Percentiles rank a stretch among this genome's conserved stretches.
Conservation (phyloP, 2,888 invertebrate species). For the Xestobium rufovillosum region DNA sequence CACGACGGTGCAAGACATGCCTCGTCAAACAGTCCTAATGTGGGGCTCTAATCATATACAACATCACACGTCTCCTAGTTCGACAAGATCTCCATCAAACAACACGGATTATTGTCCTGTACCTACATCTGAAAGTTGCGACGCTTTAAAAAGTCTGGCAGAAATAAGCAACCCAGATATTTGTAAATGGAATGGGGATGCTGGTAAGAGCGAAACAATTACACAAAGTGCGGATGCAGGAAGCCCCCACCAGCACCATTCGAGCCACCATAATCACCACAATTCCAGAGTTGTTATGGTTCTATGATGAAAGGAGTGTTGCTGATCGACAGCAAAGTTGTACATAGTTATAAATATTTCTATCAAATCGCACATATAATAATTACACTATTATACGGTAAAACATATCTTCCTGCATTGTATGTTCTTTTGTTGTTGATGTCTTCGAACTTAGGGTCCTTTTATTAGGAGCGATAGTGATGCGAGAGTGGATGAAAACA, state of each 20-base stretch:
- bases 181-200: conserved; percentile 39
- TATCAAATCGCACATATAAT: conserved; percentile 31
- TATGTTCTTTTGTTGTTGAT: conserved; percentile 36
- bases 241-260: conserved; percentile 40
- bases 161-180: conserved; percentile 39
- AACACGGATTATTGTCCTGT: conserved; percentile 23
- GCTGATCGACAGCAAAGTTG: conserved; percentile 24
- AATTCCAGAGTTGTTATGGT: conserved; percentile 44
- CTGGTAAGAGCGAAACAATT: conserved; percentile 32
- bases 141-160: conserved; percentile 35
- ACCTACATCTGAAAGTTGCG: conserved; percentile 31
- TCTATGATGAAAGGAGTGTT: conserved; percentile 39
- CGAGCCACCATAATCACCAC: conserved; percentile 37
- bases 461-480: not conserved
- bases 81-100: conserved; percentile 31
- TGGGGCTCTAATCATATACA: conserved; percentile 58
- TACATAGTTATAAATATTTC: conserved; percentile 35
- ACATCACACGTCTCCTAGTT: conserved; percentile 28
- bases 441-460: conserved; percentile 34
- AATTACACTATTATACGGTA: conserved; percentile 22
- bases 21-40: conserved; percentile 88
- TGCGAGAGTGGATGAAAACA: not conserved
- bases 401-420: conserved; percentile 38
- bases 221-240: conserved; percentile 33
- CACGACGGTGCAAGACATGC: conserved; percentile 45